A percentile compares a stretch with the other conserved stretches of the same genome.
Conservation (phyloP, 2,113 vertebrate species). For the Alces alces region DNA sequence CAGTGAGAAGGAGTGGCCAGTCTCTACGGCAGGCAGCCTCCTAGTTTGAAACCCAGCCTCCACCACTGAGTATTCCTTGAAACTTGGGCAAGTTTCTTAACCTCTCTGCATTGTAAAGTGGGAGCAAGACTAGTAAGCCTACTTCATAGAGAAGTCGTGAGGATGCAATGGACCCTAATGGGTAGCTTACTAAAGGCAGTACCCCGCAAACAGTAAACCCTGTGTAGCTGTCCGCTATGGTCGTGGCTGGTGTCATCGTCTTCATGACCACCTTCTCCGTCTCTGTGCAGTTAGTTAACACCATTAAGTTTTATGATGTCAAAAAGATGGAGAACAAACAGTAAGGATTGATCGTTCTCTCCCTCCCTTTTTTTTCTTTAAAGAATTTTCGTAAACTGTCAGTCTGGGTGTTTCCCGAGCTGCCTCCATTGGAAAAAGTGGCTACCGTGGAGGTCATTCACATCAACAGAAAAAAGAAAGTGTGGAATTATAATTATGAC, state of each 20-base stretch:
- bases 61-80: neutral
- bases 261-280: no score
- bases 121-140: neutral
- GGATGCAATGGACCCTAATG: neutral
- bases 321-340: neutral
- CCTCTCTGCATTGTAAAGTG: neutral
- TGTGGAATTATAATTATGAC: neutral
- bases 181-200: no score
- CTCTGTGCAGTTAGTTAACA: neutral
- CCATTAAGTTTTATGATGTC: neutral
- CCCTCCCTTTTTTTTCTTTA: neutral
- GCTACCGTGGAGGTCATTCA: slow-evolving; percentile 56
- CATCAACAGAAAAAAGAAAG: slow-evolving; percentile 52
- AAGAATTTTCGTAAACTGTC: slow-evolving; percentile 9
- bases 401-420: neutral
- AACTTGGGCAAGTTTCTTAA: no score
- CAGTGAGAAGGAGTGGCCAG: neutral
- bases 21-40: neutral
- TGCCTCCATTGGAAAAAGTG: neutral
- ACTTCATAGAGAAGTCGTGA: neutral
- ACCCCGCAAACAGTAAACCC: no score
- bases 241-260: fast-evolving
- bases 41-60: neutral
- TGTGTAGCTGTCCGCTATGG: fast-evolving
- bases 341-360: neutral